phyloP scores from a whole-genome alignment of 1,140 invertebrate genomes.

The Magallana angulata region DNA sequence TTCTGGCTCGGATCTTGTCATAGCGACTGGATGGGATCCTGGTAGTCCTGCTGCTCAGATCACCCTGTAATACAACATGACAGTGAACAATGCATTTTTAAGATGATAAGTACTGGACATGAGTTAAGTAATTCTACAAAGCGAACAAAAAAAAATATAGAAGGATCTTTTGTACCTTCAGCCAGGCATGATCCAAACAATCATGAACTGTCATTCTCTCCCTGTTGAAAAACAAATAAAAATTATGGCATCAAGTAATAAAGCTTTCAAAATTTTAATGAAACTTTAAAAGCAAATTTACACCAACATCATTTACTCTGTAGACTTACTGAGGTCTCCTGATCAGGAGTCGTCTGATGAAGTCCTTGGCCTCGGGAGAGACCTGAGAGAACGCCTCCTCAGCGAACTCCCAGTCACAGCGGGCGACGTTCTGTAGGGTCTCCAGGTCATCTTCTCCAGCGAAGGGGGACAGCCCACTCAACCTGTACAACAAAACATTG shows the following conservation, averaged over 20 bases:
- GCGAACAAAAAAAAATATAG: not conserved
- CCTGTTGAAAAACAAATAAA: slow-evolving; percentile 81
- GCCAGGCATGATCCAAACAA: slow-evolving; percentile 96
- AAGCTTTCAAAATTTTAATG: not conserved
- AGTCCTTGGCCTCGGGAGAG: slow-evolving; percentile 98
- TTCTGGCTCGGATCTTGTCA: slow-evolving; percentile 90
- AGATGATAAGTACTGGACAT: no score
- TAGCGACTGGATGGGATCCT: slow-evolving; percentile 88
- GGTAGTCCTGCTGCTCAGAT: slow-evolving; percentile 86
- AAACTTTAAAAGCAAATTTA: no score
- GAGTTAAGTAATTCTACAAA: no score
- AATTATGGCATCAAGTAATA: not conserved
- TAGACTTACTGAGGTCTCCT: slow-evolving; percentile 94
- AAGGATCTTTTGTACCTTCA: slow-evolving; percentile 78
- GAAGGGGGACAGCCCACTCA: slow-evolving; percentile 98
- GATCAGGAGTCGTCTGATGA: slow-evolving; percentile 94
- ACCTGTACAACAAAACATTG: slow-evolving; percentile 79
- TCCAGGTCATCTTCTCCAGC: slow-evolving; percentile 99
- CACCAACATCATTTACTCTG: no score
- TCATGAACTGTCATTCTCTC: slow-evolving; percentile 99
- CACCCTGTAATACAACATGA: slow-evolving; percentile 62
- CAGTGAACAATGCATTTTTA: no score
- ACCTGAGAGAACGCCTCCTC: slow-evolving; percentile 92
- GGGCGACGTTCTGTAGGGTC: slow-evolving; percentile 98
- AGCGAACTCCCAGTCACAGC: slow-evolving; percentile 99